A percentile compares a stretch with the other conserved stretches of the same genome.
Conservation (phyloP, 2,797 vertebrate genomes). For the Eurystomus glaucurus region DNA sequence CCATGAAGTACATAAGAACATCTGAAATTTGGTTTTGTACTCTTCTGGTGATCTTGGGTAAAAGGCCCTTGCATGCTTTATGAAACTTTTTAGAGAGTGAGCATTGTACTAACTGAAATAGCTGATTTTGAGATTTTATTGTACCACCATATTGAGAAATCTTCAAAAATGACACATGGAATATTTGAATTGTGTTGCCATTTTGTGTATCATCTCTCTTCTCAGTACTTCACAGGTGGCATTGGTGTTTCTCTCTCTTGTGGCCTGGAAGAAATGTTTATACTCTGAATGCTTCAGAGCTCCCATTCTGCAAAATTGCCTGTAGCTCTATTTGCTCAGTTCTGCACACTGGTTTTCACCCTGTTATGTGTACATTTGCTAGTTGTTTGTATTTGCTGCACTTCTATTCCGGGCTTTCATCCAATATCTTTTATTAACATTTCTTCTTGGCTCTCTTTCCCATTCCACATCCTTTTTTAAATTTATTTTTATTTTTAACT, state of each 20-base stretch:
- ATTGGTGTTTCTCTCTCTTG: background rate
- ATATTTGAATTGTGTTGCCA: background rate
- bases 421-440: constrained; percentile 63
- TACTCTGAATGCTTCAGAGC: background rate
- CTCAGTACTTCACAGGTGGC: background rate
- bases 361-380: constrained; percentile 47
- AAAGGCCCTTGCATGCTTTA: background rate
- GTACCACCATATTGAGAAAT: rapidly evolving
- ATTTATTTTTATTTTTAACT: constrained; percentile 50
- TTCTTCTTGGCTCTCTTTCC: constrained; percentile 58
- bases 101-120: background rate
- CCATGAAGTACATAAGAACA: background rate
- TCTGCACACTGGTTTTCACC: constrained; percentile 34
- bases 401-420: constrained; percentile 62
- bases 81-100: background rate
- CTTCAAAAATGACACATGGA: background rate
- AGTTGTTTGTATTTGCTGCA: constrained; percentile 61
- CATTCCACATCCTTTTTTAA: background rate
- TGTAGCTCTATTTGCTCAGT: constrained; percentile 20
- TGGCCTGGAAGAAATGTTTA: background rate
- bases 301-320: constrained; percentile 20
- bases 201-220: background rate
- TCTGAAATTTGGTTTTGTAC: background rate
- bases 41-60: background rate
- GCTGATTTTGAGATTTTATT: background rate